A percentile compares a stretch with the other conserved stretches of the same genome.
Conservation (phyloP, 2,797 vertebrate genomes). For the Trachops cirrhosus region DNA sequence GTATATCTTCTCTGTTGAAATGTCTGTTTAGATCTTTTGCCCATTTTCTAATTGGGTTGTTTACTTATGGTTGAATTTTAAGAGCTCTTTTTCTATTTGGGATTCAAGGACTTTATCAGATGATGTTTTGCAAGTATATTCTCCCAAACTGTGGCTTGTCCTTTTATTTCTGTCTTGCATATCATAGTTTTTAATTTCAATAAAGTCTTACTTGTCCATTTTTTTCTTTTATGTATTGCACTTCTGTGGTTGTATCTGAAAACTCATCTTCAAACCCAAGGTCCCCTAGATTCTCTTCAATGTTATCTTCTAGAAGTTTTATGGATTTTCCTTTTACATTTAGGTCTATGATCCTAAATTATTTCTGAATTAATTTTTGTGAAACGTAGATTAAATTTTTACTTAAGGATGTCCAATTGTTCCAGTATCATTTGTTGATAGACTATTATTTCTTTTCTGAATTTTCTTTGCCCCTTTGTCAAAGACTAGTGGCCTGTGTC, state of each 20-base stretch:
- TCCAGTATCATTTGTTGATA: background rate
- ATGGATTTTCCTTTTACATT: conserved; percentile 14
- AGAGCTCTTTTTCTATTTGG: background rate
- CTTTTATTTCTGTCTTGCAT: conserved; percentile 4
- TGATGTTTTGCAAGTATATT: background rate
- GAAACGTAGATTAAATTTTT: background rate
- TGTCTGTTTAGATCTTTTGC: background rate
- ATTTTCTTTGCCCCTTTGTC: conserved; percentile 4
- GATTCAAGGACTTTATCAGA: background rate
- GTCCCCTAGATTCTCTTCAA: conserved; percentile 1
- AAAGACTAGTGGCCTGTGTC: background rate
- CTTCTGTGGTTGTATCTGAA: background rate
- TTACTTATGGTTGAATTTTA: conserved; percentile 27
- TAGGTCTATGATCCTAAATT: background rate
- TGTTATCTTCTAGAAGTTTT: background rate
- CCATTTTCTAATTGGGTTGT: background rate
- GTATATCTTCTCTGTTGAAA: background rate
- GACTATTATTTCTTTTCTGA: background rate
- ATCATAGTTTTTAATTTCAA: background rate
- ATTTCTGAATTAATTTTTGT: conserved; percentile 14
- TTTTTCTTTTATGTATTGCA: background rate
- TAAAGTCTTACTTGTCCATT: background rate
- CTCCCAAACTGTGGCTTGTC: background rate
- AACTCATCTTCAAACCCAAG: background rate
- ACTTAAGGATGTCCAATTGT: background rate